These are phyloP conservation scores for Cephus spinipes DNA, from an alignment of 2,888 invertebrate genomes.

Conservation along the genomic window DNA sequence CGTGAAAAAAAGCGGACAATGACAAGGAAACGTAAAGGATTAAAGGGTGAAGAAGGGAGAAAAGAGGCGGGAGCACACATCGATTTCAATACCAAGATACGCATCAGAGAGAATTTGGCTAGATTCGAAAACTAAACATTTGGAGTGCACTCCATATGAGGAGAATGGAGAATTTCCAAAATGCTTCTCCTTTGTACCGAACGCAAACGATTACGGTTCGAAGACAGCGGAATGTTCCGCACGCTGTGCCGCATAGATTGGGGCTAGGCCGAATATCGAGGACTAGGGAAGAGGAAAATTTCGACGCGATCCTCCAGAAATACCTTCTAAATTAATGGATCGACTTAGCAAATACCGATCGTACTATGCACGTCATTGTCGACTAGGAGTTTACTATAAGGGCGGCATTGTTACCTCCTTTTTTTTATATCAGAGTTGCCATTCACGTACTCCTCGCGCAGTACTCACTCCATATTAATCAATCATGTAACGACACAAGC, in stretches of 20 bases:
- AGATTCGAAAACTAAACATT: not conserved
- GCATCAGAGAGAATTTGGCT: not conserved
- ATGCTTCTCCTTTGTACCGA: not conserved
- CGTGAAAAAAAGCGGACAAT: not conserved
- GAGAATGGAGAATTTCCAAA: not conserved
- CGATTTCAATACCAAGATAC: not conserved
- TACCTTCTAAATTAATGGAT: constrained; percentile 10
- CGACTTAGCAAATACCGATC: constrained; percentile 6
- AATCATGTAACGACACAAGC: not conserved
- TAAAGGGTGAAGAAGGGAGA: too few species aligned
- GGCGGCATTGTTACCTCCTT: too few species aligned
- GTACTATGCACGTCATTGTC: constrained; percentile 12
- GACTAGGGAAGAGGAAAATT: not conserved
- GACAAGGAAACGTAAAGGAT: not conserved
- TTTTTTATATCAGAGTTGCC: too few species aligned
- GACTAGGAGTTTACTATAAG: too few species aligned
- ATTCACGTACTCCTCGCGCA: too few species aligned
- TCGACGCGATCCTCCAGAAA: not conserved
- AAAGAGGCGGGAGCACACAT: not conserved
- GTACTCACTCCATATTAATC: not conserved
- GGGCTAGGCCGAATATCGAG: too few species aligned
- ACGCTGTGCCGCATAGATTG: not conserved
- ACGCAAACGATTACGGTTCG: not conserved
- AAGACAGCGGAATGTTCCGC: not conserved
- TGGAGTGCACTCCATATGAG: too few species aligned